Base-by-base conservation (phyloP, 1,140 invertebrate genomes). In the Zophobas morio region DNA sequence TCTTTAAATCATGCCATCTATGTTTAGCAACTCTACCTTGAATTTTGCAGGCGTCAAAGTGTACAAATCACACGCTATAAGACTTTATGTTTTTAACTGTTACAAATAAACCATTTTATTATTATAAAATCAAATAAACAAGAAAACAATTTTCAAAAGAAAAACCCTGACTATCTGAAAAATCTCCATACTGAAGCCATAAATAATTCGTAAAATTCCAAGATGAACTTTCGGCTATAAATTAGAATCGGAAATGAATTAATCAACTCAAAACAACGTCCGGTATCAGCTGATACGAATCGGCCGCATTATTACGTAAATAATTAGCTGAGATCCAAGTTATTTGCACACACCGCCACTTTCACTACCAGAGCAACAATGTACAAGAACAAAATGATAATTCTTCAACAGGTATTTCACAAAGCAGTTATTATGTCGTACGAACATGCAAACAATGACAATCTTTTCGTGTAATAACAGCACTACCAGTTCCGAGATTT, bases 361-460 rank as follows among this genome's bases (percentile, higher is more conserved):
- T 66, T 66, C 60, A 66, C 60, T 42, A 8, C 60, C 20, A 42
- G 33, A 34, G 33, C 60, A 63, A 63, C 57, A 66, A 66, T 66
- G 39, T 33, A 32, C 20, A 32, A 42, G 60, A 66, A 66, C 39
- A 6, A 66, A 66, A 66, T 66, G 60, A 66, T 42, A 40, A 66
- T 5, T 66, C 42, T 42, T 66, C 60, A 66, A 33, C 60, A 46
- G 37, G 39, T 66, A 66, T 66, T 66, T 66, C 60, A 66, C 37
- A 66, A 66, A 46, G 4, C 36, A 60, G 8, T 66, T 66, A 66
- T 66, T 66, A 20, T 42, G 39, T 20, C 37, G 60, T 66, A 42
- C 37, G 40, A 66, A 66, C 60, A 40, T 66, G 60, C 60, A 42
- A 66, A 66, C 60, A 66, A 66, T 66, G 39, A 66, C 60, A 66